Evolutionary conservation across 1,140 invertebrate species (phyloP).

Genomic region (Drosophila fuyamai): DNA sequence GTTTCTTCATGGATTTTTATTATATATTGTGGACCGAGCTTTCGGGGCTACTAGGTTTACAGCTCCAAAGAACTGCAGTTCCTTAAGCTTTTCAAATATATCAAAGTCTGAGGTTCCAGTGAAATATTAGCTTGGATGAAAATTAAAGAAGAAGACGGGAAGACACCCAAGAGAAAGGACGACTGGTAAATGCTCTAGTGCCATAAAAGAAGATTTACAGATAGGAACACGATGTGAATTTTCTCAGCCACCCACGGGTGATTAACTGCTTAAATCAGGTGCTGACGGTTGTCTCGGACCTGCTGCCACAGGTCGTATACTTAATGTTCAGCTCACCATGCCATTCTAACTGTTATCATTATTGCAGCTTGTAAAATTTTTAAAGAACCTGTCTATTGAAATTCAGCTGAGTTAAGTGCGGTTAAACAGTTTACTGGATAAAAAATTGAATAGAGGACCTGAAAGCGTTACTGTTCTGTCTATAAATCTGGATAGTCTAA

Average conservation of each 20-base stretch:
- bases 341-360: slow-evolving; percentile 54
- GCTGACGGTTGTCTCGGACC: slow-evolving; percentile 15
- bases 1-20: slow-evolving; percentile 5
- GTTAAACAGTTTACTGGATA: not conserved
- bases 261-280: slow-evolving; percentile 18
- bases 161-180: slow-evolving; percentile 13
- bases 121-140: slow-evolving; percentile 23
- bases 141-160: slow-evolving; percentile 4
- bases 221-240: not conserved
- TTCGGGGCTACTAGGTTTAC: slow-evolving; percentile 26
- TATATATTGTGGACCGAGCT: slow-evolving; percentile 40
- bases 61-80: slow-evolving; percentile 7
- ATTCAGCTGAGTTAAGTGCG: slow-evolving; percentile 1
- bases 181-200: not conserved
- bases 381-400: slow-evolving; percentile 7
- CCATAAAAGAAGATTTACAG: slow-evolving; percentile 25
- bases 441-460: not conserved
- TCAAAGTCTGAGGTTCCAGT: slow-evolving; percentile 5
- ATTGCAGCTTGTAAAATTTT: slow-evolving; percentile 49
- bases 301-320: slow-evolving; percentile 40
- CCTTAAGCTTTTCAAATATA: slow-evolving; percentile 7
- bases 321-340: slow-evolving; percentile 11
- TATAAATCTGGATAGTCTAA: not conserved
- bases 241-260: slow-evolving; percentile 19
- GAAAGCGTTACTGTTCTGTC: not conserved